Evolutionary conservation across 2,113 vertebrate species (phyloP).

Genomic region (Barbus barbus): DNA sequence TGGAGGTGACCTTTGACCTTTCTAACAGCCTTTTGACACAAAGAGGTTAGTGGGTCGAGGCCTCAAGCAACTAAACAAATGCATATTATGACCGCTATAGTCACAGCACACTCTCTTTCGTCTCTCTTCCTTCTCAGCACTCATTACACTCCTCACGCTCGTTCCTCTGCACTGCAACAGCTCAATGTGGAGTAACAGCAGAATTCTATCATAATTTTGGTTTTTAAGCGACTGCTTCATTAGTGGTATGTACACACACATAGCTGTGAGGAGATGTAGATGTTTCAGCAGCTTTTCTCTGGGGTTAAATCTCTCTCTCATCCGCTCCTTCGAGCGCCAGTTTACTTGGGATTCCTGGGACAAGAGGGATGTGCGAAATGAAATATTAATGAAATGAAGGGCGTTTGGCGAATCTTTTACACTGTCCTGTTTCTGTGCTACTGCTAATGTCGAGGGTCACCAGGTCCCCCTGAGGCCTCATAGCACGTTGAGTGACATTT

Average conservation of each 20-base stretch:
- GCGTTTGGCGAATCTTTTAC: slow-evolving; percentile 29
- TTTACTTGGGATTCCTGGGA: slow-evolving; percentile 12
- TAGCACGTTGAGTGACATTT: slow-evolving; percentile 31
- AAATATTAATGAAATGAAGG: slow-evolving; percentile 34
- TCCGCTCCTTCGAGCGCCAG: not conserved
- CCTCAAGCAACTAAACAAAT: not conserved
- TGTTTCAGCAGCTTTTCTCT: slow-evolving; percentile 23
- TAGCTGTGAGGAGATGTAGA: slow-evolving; percentile 4
- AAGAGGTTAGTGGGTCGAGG: not conserved
- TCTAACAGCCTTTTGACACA: not conserved
- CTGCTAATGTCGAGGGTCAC: slow-evolving; percentile 66
- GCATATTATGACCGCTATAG: not conserved
- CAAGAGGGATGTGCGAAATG: not conserved
- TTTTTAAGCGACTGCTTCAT: slow-evolving; percentile 23
- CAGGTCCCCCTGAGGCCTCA: slow-evolving; percentile 56
- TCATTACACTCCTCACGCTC: not conserved
- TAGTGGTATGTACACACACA: not conserved
- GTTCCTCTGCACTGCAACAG: not conserved
- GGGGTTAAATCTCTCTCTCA: slow-evolving; percentile 26
- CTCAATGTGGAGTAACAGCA: slow-evolving; percentile 5
- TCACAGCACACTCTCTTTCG: not conserved
- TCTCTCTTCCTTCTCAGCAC: not conserved
- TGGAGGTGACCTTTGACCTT: slow-evolving; percentile 17
- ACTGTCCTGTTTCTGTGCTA: slow-evolving; percentile 67
- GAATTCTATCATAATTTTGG: not conserved